phyloP scores from a whole-genome alignment of 2,797 vertebrate species.

The Eupleurogrammus muticus region DNA sequence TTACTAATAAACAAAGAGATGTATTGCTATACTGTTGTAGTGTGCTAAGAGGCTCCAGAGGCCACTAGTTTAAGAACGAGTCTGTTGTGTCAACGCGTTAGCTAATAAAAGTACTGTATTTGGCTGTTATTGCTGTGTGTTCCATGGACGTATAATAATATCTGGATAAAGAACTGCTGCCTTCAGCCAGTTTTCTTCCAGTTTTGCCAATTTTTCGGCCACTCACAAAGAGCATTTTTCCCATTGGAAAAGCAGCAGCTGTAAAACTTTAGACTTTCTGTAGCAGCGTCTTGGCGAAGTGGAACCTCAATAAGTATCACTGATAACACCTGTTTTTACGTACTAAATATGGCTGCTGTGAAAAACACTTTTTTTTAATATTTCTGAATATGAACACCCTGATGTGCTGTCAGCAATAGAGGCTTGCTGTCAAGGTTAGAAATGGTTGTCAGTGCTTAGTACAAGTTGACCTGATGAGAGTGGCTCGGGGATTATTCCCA shows the following conservation, averaged over 20 bases:
- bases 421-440: slow-evolving; percentile 39
- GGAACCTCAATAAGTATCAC: too few relatives aligned
- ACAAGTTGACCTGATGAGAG: slow-evolving; percentile 64
- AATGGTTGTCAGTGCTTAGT: slow-evolving; percentile 39
- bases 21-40: not conserved
- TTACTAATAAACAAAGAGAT: slow-evolving; percentile 34
- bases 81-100: not conserved
- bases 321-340: too few relatives aligned
- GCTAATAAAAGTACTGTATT: not conserved
- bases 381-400: not conserved
- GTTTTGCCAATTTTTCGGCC: too few relatives aligned
- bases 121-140: too few relatives aligned
- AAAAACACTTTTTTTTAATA: not conserved
- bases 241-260: too few relatives aligned
- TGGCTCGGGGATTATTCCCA: slow-evolving; percentile 73
- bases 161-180: too few relatives aligned
- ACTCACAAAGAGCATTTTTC: too few relatives aligned
- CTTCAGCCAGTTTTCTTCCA: too few relatives aligned
- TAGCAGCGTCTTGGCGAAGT: too few relatives aligned
- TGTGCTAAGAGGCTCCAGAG: not conserved
- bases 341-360: too few relatives aligned
- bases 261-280: too few relatives aligned
- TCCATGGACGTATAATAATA: too few relatives aligned
- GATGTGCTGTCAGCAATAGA: not conserved
- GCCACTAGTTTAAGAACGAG: not conserved